Base-by-base conservation (phyloP, 1,140 invertebrate species). In the Pseudomyrmex gracilis region DNA sequence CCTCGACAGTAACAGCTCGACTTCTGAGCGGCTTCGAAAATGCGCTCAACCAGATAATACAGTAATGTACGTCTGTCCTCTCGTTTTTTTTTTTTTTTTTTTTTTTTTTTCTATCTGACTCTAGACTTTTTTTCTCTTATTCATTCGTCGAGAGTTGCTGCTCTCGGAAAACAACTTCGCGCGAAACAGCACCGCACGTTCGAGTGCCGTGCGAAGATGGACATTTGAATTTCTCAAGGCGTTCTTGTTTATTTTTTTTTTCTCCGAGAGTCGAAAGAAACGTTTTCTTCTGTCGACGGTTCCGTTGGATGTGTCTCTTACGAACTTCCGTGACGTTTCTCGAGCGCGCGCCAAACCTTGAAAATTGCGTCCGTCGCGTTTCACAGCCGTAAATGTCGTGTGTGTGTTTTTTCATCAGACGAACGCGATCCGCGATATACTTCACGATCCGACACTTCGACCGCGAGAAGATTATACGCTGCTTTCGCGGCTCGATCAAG, bases 321-420 rank as follows among this genome's bases (percentile, higher is more conserved):
- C 15, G 5, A 24, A 64, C 15, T 43, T 76, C 4, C 43, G 73
- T 43, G 20, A 12, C 24, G 7, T 34, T 34, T 34, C 17, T 60
- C 17, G 55, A 60, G 43, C 17, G n/a, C 57, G 34, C 22, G 43
- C 45, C 45, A n/a, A 24, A 63, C 10, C 45, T 34, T 34, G 15
- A 45, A 49, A 45, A 49, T 76, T 76, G 64, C 58, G 45, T 74
- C 73, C 51, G 73, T 76, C 60, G 51, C 34, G 20, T 68, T 67
- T 77, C 74, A 77, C 74, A 77, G 74, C 74, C 76, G 76, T 70
- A 64, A 76, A 51, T 53, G 22, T 53, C 73, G 73, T 34, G 53
- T 43, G 51, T 68, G 34, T 34, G 34, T 34, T 5, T 17, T 47
- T 67, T 67, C 49, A 49, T 57, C 17, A 45, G 64, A 64, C 60